Evolutionary conservation across 2,113 vertebrate genomes (phyloP).

Genomic region (Cebidichthys violaceus): DNA sequence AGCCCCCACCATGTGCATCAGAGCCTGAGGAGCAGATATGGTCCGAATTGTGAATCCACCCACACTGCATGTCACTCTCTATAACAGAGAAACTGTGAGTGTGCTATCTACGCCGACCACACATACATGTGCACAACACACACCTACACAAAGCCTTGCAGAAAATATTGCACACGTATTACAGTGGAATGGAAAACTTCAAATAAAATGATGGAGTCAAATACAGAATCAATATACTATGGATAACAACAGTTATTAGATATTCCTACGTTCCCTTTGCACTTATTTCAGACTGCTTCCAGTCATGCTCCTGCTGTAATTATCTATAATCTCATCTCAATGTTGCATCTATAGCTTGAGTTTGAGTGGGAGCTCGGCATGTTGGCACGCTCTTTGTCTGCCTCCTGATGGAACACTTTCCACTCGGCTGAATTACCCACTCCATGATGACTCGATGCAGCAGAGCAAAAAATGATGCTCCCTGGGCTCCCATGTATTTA

Average conservation of each 20-base stretch:
- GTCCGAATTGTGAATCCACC: constrained; percentile 68
- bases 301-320: constrained; percentile 33
- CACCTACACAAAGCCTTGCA: neutral
- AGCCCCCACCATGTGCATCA: constrained; percentile 49
- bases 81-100: constrained; percentile 36
- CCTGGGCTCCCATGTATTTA: constrained; percentile 73
- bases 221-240: neutral
- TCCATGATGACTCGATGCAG: constrained; percentile 76
- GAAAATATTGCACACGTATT: neutral
- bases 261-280: neutral
- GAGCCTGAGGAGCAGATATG: constrained; percentile 57
- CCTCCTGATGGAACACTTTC: constrained; percentile 76
- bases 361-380: constrained; percentile 39
- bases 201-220: constrained; percentile 1
- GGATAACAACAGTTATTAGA: constrained; percentile 34
- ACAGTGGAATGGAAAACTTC: constrained; percentile 2
- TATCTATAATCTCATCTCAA: constrained; percentile 51
- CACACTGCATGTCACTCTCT: constrained; percentile 62
- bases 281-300: neutral
- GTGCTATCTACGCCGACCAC: neutral
- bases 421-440: constrained; percentile 76
- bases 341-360: constrained; percentile 45
- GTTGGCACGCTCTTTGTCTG: constrained; percentile 68
- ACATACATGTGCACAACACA: constrained; percentile 11
- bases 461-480: constrained; percentile 79